A percentile compares a stretch with the other conserved stretches of the same genome.
These are phyloP conservation scores for Octonoba sinensis DNA, from an alignment of 2,888 invertebrate species.

Conservation along the genomic window DNA sequence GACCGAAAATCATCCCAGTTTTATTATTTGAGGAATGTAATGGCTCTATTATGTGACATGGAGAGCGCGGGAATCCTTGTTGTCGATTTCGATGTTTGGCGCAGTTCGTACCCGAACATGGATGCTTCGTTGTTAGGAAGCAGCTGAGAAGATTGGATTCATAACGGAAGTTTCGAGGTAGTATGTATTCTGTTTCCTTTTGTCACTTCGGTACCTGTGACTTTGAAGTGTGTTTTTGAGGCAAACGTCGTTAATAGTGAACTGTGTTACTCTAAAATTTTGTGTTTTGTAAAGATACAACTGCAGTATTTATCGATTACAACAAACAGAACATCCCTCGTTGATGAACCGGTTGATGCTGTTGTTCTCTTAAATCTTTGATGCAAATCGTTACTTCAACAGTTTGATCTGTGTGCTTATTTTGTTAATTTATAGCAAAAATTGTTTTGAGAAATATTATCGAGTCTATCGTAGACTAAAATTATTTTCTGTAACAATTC, in stretches of 20 bases:
- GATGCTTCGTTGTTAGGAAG: constrained; percentile 48
- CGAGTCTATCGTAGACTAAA: too few species aligned
- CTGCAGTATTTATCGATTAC: constrained; percentile 60
- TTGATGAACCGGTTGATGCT: constrained; percentile 50
- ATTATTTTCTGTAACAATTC: too few species aligned
- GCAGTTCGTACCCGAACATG: constrained; percentile 52
- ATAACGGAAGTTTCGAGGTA: constrained; percentile 35
- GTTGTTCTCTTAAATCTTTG: background rate
- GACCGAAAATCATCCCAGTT: too few species aligned
- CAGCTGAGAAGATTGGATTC: constrained; percentile 46
- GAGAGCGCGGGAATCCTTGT: constrained; percentile 30
- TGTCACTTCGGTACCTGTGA: background rate
- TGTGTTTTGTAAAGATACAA: constrained; percentile 17
- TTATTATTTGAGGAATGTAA: background rate
- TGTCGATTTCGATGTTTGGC: constrained; percentile 41
- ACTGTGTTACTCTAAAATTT: background rate
- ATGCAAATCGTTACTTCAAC: too few species aligned
- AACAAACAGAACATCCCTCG: constrained; percentile 24
- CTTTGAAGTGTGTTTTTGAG: constrained; percentile 2
- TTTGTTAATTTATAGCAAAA: too few species aligned
- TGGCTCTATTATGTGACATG: constrained; percentile 25
- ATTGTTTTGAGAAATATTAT: too few species aligned
- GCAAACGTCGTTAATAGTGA: background rate
- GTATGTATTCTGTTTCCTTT: background rate
- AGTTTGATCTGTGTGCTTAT: too few species aligned